phyloP scores from a whole-genome alignment of 1,140 invertebrate species.

The Pollicipes pollicipes region DNA sequence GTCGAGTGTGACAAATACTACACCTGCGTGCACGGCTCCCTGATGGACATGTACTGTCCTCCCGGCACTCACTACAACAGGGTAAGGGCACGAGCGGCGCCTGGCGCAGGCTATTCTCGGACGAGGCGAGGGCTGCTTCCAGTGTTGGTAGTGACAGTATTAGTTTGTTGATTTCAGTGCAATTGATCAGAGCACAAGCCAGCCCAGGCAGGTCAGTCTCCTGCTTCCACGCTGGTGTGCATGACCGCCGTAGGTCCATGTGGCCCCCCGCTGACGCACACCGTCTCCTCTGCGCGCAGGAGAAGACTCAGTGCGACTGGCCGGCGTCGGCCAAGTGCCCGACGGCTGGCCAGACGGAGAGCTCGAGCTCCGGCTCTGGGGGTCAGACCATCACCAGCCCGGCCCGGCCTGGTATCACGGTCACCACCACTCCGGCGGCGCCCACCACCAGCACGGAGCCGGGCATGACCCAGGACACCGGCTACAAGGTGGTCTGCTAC shows the following conservation, averaged over 20 bases:
- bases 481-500: slow-evolving; percentile 48
- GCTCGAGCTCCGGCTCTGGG: not conserved
- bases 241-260: too few species aligned
- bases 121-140: too few species aligned
- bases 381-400: not conserved
- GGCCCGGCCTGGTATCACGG: too few species aligned
- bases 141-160: too few species aligned
- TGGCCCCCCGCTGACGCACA: not conserved
- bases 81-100: too few species aligned
- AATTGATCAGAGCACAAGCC: too few species aligned
- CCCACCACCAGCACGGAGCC: slow-evolving; percentile 11
- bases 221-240: too few species aligned
- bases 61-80: slow-evolving; percentile 45
- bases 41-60: slow-evolving; percentile 46
- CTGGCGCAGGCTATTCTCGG: too few species aligned
- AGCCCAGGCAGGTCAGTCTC: too few species aligned
- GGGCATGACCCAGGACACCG: slow-evolving; percentile 14
- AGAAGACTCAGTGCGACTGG: not conserved
- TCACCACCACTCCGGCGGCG: not conserved
- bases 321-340: not conserved
- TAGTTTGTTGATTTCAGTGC: too few species aligned
- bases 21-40: slow-evolving; percentile 49
- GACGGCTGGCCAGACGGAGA: not conserved
- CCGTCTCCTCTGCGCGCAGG: not conserved
- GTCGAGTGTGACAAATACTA: slow-evolving; percentile 58